Evolutionary conservation across 2,888 invertebrate genomes (phyloP), one percentile per base, ranked within the genome.

Genomic region (Syrphus vitripennis): DNA sequence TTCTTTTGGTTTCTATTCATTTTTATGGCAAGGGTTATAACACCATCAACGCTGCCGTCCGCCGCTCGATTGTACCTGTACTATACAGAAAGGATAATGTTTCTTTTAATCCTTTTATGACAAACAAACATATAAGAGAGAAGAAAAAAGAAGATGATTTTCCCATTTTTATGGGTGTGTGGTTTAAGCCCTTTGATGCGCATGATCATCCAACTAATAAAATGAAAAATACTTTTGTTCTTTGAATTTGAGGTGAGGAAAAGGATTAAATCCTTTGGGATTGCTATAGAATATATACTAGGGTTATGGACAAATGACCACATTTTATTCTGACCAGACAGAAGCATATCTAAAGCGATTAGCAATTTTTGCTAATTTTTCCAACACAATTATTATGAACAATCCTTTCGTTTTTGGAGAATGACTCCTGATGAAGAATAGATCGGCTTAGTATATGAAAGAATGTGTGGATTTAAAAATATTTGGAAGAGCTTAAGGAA

Each of bases 101-200:
- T 72, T 63, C 75, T 88, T 88, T 90, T 90, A 90, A 90, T 90
- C 90, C 90, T 90, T 91, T 90, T 90, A 90, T 90, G 90, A 86
- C 90, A 90, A 84, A 90, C 88, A 90, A 91, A 90, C 90, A 90
- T 48, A 90, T n/a, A n/a, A n/a, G n/a, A n/a, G n/a, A n/a, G n/a
- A n/a, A 89, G 89, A 89, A 88, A 89, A 89, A 89, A 89, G 89
- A 89, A 88, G 87, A 76, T 89, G 88, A 88, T 88, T 74, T 55
- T 76, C n/a, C 75, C 50, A 37, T 89, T 91, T 91, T 91, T 90
- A 90, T 91, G 91, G 91, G 91, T 90, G 91, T 91, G 90, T 90
- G 91, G 91, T 91, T 91, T 90, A 89, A 90, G 91, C 90, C 91
- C 90, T 90, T 91, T 91, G 90, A 91, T 91, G 90, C 89, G 89